A percentile compares a stretch with the other conserved stretches of the same genome.
Evolutionary conservation across 2,113 vertebrate genomes (phyloP).

Genomic region (Rhagologus leucostigma): DNA sequence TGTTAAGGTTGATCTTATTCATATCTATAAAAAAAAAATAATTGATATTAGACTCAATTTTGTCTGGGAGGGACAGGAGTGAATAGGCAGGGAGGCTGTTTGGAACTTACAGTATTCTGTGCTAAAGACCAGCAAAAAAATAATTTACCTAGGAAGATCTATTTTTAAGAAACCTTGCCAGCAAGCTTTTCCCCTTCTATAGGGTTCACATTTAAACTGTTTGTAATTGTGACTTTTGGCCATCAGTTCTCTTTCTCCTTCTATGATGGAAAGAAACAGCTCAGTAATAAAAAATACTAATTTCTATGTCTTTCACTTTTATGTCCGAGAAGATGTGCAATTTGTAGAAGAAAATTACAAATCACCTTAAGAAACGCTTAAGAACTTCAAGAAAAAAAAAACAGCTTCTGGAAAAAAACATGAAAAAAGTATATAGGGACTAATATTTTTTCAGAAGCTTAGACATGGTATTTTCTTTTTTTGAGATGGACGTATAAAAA

Average conservation of each 20-base stretch:
- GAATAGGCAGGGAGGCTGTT: neutral
- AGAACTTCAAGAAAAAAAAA: neutral
- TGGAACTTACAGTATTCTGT: neutral
- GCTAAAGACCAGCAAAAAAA: neutral
- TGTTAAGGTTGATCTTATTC: neutral
- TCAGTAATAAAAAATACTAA: neutral
- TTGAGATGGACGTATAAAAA: neutral
- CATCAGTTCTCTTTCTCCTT: neutral
- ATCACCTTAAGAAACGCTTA: neutral
- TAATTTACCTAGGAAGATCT: neutral
- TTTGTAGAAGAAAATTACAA: conserved; percentile 18
- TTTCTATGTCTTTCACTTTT: neutral
- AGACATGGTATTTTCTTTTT: neutral
- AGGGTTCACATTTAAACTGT: neutral
- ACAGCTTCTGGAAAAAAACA: neutral
- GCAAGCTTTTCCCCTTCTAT: neutral
- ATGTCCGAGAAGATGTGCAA: neutral
- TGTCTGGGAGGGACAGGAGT: neutral
- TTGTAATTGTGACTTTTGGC: neutral
- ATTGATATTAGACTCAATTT: neutral
- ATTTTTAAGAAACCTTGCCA: neutral
- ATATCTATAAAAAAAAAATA: neutral
- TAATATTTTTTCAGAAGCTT: neutral
- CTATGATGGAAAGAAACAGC: neutral
- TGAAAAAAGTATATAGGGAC: neutral